These are phyloP conservation scores for Morinoia aosen DNA, from an alignment of 2,888 invertebrate genomes.

Conservation along the genomic window DNA sequence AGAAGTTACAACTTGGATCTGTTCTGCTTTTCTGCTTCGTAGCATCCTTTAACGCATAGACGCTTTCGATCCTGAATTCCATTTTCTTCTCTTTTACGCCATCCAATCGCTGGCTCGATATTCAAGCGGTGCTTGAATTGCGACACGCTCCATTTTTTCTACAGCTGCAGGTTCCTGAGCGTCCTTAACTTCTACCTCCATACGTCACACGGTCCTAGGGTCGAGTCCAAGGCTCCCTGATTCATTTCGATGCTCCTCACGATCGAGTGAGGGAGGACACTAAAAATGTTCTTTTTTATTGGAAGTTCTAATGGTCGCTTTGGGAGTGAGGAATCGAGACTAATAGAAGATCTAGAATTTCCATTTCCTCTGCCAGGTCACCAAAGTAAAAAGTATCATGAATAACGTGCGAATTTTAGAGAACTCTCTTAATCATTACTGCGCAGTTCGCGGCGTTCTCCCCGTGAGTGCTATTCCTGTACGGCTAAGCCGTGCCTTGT, in stretches of 20 bases:
- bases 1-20: background rate
- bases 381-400: constrained; percentile 36
- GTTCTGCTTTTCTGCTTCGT: background rate
- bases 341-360: constrained; percentile 26
- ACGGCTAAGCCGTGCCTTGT: background rate
- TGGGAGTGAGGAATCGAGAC: constrained; percentile 26
- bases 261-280: background rate
- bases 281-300: background rate
- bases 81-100: background rate
- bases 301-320: constrained; percentile 30
- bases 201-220: background rate
- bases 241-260: constrained; percentile 13
- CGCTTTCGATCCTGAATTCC: background rate
- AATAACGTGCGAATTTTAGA: constrained; percentile 13
- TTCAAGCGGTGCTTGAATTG: background rate
- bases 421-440: constrained; percentile 7
- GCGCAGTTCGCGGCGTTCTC: background rate
- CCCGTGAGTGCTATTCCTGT: background rate
- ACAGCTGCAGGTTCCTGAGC: background rate
- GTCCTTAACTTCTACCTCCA: background rate
- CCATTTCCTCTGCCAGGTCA: constrained; percentile 29
- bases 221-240: background rate
- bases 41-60: background rate
- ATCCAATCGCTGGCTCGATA: background rate
- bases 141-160: background rate